Percentiles rank a stretch among this genome's conserved stretches.
These are phyloP conservation scores for Caradrina clavipalpis DNA, from an alignment of 2,888 invertebrate genomes.

Conservation along the genomic window DNA sequence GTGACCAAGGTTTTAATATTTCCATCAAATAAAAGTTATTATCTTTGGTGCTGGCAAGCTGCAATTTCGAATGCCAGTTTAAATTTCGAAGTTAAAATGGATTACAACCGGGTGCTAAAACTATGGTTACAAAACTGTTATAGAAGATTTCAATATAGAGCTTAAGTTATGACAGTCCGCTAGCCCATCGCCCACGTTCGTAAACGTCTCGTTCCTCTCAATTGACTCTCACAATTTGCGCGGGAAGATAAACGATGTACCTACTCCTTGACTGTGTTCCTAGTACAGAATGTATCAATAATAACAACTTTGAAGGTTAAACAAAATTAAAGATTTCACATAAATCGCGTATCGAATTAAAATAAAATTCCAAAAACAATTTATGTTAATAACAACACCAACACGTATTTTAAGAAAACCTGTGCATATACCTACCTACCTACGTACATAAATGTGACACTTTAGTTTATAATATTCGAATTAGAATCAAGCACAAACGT, in stretches of 20 bases:
- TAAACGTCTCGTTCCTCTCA: constrained; percentile 41
- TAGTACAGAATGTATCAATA: not conserved
- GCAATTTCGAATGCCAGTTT: not conserved
- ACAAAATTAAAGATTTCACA: not conserved
- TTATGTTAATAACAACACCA: constrained; percentile 21
- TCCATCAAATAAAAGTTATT: not conserved
- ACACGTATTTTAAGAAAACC: constrained; percentile 24
- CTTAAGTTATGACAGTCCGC: constrained; percentile 42
- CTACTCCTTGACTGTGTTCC: not conserved
- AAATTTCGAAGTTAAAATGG: not conserved
- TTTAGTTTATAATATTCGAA: constrained; percentile 56
- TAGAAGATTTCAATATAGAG: constrained; percentile 29
- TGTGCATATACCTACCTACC: not conserved
- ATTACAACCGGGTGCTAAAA: not conserved
- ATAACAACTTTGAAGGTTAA: not conserved
- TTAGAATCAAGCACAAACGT: constrained; percentile 62
- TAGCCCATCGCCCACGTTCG: constrained; percentile 47
- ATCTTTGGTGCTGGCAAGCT: not conserved
- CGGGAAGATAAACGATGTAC: constrained; percentile 33
- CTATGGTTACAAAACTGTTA: constrained; percentile 4
- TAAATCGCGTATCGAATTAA: constrained; percentile 1
- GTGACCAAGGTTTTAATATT: not conserved
- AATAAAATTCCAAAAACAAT: constrained; percentile 29
- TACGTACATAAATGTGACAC: constrained; percentile 27
- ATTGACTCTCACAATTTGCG: constrained; percentile 50